Evolutionary conservation across 2,113 vertebrate species (phyloP).

Genomic region (human (Homo sapiens)): DNA sequence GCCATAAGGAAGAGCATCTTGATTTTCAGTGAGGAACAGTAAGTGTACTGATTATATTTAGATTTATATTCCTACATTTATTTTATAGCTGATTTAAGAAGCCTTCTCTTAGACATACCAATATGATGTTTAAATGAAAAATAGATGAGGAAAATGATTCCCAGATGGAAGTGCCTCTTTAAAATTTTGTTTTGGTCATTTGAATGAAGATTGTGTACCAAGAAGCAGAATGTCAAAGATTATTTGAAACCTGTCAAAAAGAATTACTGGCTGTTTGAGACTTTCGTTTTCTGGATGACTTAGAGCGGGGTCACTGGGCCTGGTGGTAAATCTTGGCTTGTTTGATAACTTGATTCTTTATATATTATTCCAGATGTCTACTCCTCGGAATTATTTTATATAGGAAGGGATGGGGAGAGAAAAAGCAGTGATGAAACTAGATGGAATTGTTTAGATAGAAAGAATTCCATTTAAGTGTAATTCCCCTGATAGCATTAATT

Average conservation of each 20-base stretch:
- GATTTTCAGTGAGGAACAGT: background rate
- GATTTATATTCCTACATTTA: conserved; percentile 20
- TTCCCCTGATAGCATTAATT: conserved; percentile 83
- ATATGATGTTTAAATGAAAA: conserved; percentile 35
- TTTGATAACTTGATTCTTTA: conserved; percentile 70
- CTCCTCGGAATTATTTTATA: conserved; percentile 72
- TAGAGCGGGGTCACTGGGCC: background rate
- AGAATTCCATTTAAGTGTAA: conserved; percentile 80
- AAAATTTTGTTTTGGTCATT: conserved; percentile 44
- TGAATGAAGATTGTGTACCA: conserved; percentile 33
- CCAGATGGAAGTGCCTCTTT: conserved; percentile 5
- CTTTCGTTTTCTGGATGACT: conserved; percentile 41
- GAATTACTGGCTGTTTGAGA: conserved; percentile 50
- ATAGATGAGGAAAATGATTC: conserved; percentile 12
- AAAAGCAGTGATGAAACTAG: conserved; percentile 64
- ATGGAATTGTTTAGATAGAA: conserved; percentile 79
- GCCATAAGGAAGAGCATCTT: background rate
- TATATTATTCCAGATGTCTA: conserved; percentile 70
- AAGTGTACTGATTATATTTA: background rate
- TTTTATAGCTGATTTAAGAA: conserved; percentile 22
- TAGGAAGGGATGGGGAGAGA: conserved; percentile 54
- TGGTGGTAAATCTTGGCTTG: conserved; percentile 23
- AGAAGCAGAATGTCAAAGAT: conserved; percentile 59
- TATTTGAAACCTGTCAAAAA: conserved; percentile 59
- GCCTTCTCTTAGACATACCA: background rate